A percentile compares a stretch with the other conserved stretches of the same genome.
Conservation (phyloP, 2,888 invertebrate genomes). For the Pediacus dermestoides region DNA sequence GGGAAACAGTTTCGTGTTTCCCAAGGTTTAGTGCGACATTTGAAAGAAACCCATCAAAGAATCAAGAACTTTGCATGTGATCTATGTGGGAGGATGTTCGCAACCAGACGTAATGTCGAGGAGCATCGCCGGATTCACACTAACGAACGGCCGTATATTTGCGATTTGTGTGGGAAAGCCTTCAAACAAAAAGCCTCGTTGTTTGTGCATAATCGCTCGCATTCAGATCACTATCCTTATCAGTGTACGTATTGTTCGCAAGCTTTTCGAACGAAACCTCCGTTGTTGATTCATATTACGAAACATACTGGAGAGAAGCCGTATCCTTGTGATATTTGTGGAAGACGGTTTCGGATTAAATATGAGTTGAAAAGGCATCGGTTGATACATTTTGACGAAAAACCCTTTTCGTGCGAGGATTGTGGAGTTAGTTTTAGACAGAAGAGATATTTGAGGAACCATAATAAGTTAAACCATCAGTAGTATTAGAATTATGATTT, state of each 20-base stretch:
- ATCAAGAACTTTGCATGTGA: slow-evolving; percentile 59
- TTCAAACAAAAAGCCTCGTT: slow-evolving; percentile 65
- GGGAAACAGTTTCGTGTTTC: slow-evolving; percentile 66
- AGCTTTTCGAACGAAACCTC: slow-evolving; percentile 58
- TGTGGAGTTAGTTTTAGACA: slow-evolving; percentile 52
- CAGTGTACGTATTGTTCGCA: slow-evolving; percentile 60
- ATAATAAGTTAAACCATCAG: slow-evolving; percentile 50
- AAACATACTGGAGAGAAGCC: slow-evolving; percentile 63
- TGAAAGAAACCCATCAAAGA: slow-evolving; percentile 61
- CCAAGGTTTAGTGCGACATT: slow-evolving; percentile 59
- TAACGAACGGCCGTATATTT: slow-evolving; percentile 58
- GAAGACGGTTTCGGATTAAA: slow-evolving; percentile 56
- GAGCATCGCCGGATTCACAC: slow-evolving; percentile 61
- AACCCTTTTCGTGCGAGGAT: slow-evolving; percentile 50
- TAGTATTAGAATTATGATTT: slow-evolving; percentile 2
- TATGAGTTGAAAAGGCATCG: slow-evolving; percentile 58
- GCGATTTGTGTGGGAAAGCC: slow-evolving; percentile 59
- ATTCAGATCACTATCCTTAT: slow-evolving; percentile 56
- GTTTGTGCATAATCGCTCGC: slow-evolving; percentile 61
- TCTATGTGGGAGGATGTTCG: slow-evolving; percentile 57
- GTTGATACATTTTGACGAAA: slow-evolving; percentile 53
- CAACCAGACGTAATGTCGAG: slow-evolving; percentile 58
- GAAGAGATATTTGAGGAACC: slow-evolving; percentile 54
- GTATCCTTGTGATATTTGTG: slow-evolving; percentile 58
- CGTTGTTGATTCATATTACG: slow-evolving; percentile 56